phyloP scores from a whole-genome alignment of 2,888 invertebrate genomes.

The Pyrocoelia pectoralis region DNA sequence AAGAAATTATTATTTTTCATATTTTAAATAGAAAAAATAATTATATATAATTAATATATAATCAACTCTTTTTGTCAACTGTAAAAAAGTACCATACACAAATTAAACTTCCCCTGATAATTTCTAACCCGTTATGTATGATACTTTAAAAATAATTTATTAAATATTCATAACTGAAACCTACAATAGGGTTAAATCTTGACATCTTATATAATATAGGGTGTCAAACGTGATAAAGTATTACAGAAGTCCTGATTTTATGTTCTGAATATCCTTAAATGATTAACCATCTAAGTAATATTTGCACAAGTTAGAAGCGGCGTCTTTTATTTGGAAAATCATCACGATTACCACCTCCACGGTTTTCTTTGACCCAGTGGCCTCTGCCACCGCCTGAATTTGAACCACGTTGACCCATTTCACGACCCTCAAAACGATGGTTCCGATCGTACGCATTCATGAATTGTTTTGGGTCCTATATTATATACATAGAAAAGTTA shows the following conservation, averaged over 20 bases:
- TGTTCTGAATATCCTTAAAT: too few relatives aligned
- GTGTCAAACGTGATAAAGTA: background rate
- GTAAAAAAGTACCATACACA: background rate
- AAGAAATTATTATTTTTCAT: too few relatives aligned
- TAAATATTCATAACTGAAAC: too few relatives aligned
- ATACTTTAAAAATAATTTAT: background rate
- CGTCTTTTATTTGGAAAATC: conserved; percentile 48
- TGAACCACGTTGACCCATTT: conserved; percentile 34
- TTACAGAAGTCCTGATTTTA: background rate
- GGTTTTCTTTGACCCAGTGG: conserved; percentile 46
- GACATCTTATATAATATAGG: background rate
- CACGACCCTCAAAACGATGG: conserved; percentile 36
- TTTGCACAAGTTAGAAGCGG: conserved; percentile 42
- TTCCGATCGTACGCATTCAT: conserved; percentile 40
- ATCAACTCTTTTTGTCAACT: background rate
- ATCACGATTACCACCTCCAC: conserved; percentile 37
- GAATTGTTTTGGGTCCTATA: conserved; percentile 34
- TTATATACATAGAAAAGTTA: conserved; percentile 24
- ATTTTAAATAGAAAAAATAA: background rate
- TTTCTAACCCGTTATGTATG: background rate
- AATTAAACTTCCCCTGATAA: background rate
- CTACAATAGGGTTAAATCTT: too few relatives aligned
- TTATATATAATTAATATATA: background rate
- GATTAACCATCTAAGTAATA: too few relatives aligned
- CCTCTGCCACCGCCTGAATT: conserved; percentile 39